Base-by-base conservation (phyloP, 2,888 invertebrate genomes). In the Eucera pruinosa region DNA sequence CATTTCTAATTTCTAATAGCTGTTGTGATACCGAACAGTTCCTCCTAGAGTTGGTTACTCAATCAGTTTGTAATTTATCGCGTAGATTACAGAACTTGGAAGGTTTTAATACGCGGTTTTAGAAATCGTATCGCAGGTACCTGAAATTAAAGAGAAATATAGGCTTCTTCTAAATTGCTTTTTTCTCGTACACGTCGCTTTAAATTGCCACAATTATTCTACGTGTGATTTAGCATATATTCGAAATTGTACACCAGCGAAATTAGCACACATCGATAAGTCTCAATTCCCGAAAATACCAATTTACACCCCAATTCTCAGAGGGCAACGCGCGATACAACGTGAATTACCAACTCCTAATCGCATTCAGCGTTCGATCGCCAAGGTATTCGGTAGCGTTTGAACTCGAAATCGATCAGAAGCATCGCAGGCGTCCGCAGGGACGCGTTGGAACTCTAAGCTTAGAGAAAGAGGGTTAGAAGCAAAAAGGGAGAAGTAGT, bases 1-100 rank as follows among this genome's bases (percentile, higher is more conserved):
- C 73, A 72, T 72, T 74, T 60, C 69, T 80, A 65, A 81, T 78
- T 77, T 81, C 75, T 72, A 83, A 69, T 76, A 66, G 54, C 27
- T 48, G 39, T 57, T 15, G 55, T 30, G 41, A 45, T 57, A 41
- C 23, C 20, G 62, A 78, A 78, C 65, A 74, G 68, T 50, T 62
- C 41, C 55, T 50, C 61, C 48, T 3, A 18, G 43, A 52, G 55
- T 33, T 48, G 58, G 60, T 78, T 85, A 60, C 74, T 62, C 77
- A 82, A 85, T 81, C 78, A 68, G 61, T 76, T 67, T 55, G 45
- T 81, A 77, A 86, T 86, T 86, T 84, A 86, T 84, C 78, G 80
- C 67, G 69, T 64, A 70, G 78, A 78, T 68, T 65, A 79, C 79
- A 68, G 80, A 78, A 77, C 80, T 73, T 47, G 58, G 48, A 62